phyloP scores from a whole-genome alignment of 2,113 vertebrate genomes.

The Oenanthe melanoleuca region DNA sequence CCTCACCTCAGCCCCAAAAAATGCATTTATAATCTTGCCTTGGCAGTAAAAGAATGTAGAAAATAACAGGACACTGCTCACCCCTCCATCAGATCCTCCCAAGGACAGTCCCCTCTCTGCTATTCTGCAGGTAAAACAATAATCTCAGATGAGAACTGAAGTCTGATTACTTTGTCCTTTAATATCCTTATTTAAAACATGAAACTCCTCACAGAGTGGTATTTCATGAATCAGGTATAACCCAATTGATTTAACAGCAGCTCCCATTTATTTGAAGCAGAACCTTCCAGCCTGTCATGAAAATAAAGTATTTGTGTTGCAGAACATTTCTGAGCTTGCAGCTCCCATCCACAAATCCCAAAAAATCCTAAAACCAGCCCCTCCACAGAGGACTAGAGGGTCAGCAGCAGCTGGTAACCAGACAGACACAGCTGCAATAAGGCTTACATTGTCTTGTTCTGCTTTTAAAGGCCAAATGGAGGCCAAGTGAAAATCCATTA shows the following conservation, averaged over 20 bases:
- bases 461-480: neutral
- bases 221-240: neutral
- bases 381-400: neutral
- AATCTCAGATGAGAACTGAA: conserved; percentile 48
- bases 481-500: neutral
- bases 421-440: neutral
- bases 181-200: neutral
- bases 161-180: neutral
- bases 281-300: neutral
- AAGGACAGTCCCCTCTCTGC: conserved; percentile 90
- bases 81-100: conserved; percentile 96
- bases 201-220: neutral
- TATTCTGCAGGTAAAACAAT: conserved; percentile 79
- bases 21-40: conserved; percentile 7
- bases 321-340: neutral
- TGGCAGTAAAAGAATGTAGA: conserved; percentile 13
- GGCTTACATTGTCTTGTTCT: neutral
- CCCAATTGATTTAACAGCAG: neutral
- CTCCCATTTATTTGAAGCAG: neutral
- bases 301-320: neutral
- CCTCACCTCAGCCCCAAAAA: neutral
- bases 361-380: neutral
- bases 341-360: neutral
- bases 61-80: conserved; percentile 75
- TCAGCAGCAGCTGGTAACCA: neutral